Evolutionary conservation across 2,113 vertebrate genomes (phyloP).

Genomic region (Tricholaema leucomelas): DNA sequence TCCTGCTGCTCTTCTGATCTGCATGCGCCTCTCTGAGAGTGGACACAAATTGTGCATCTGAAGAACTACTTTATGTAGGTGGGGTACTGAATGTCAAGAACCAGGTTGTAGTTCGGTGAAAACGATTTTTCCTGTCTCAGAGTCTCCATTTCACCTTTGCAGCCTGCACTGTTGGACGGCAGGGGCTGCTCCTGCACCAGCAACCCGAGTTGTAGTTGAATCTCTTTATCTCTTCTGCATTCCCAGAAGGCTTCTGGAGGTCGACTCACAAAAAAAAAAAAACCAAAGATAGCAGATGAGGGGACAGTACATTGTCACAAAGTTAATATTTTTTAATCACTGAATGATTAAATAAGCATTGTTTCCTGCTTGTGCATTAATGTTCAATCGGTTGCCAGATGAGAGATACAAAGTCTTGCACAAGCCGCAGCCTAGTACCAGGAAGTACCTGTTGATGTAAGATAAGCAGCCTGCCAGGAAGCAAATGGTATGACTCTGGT

Average conservation of each 20-base stretch:
- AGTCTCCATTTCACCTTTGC: neutral
- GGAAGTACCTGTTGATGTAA: conserved; percentile 37
- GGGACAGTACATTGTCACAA: neutral
- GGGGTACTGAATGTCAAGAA: neutral
- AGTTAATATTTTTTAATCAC: neutral
- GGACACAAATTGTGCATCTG: neutral
- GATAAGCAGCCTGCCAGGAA: conserved; percentile 19
- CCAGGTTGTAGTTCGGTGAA: fast-evolving
- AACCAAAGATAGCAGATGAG: neutral
- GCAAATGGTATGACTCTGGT: neutral
- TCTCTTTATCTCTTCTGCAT: neutral
- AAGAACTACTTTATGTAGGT: neutral
- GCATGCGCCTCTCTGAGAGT: neutral
- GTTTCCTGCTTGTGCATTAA: conserved; percentile 1
- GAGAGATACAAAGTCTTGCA: neutral
- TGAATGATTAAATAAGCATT: neutral
- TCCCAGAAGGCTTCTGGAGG: neutral
- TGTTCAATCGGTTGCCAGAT: neutral
- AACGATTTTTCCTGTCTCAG: neutral
- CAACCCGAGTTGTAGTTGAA: fast-evolving
- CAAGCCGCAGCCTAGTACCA: neutral
- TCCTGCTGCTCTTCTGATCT: neutral
- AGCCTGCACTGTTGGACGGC: neutral
- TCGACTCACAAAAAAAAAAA: neutral
- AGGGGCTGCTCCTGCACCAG: neutral